Base-by-base conservation (phyloP, 2,113 vertebrate species). In the Zonotrichia leucophrys region DNA sequence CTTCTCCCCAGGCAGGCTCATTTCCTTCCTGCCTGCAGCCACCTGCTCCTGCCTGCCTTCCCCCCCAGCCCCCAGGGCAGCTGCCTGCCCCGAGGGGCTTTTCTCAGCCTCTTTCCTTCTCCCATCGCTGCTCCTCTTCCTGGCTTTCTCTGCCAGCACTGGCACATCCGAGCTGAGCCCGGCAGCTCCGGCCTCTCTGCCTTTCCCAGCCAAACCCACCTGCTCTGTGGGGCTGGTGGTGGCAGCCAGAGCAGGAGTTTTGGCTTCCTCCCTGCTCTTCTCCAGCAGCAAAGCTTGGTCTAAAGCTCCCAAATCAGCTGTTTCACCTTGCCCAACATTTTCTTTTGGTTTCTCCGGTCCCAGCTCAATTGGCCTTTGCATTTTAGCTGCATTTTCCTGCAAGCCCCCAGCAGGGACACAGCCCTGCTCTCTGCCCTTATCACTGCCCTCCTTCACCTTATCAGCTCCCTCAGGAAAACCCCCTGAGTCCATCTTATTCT, bases 71-170 rank as follows among this genome's bases (percentile, higher is more conserved):
- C 66, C 96, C 55, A 23, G 39, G 31, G 10, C 44, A 67, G 74
- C 47, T 17, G 63, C 37, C 80, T 90, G 82, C 39, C 91, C 67
- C 2, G 12, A 39, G 37, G 76, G 84, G n/a, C 68, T 74, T 30
- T 16, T 94, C 15, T 93, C 97, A 25, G 74, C 5, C 12, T 84
- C 83, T 53, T 97, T 97, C 41, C 83, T 97, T 27, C 85, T 98
- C 72, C 97, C 96, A 31, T 98, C 96, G 17, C 86, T 97, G 53
- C 86, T 39, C 66, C 95, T 97, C 47, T 98, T 98, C 31, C 97
- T 94, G n/a, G 92, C 13, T 42, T 96, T 97, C 60, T 97, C 97
- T 52, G 90, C 81, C 82, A 81, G 30, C 56, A 11, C 30, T 0
- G 66, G 1, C 2, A 35, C 66, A 13, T 24, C 47, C 1, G 31